Conservation (phyloP, 2,113 vertebrate genomes). For the Sturnus vulgaris region DNA sequence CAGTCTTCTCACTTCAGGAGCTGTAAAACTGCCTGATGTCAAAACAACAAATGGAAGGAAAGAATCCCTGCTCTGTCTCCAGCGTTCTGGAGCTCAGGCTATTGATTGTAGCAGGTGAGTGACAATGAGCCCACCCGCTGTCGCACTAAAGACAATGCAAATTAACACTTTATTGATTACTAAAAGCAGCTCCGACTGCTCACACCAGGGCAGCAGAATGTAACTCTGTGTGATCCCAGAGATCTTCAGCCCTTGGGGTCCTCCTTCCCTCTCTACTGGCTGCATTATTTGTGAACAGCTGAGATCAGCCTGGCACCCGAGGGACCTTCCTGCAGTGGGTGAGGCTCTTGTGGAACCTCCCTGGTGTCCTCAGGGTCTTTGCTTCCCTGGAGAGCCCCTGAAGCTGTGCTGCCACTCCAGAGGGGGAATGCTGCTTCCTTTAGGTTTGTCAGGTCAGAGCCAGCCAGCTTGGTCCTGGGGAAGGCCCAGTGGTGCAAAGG, state of each 20-base stretch:
- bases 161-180: background rate
- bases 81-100: background rate
- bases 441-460: background rate
- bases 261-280: background rate
- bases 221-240: background rate
- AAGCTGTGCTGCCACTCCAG: background rate
- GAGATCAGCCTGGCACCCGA: background rate
- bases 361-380: background rate
- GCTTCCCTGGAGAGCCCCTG: background rate
- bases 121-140: background rate
- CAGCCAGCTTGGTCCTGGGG: background rate
- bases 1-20: background rate
- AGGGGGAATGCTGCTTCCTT: background rate
- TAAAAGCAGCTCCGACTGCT: background rate
- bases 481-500: background rate
- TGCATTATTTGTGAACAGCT: background rate
- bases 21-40: background rate
- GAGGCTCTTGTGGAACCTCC: background rate
- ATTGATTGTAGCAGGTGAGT: background rate
- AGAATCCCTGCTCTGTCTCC: background rate
- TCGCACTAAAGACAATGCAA: background rate
- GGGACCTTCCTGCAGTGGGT: background rate
- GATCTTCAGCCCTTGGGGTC: background rate
- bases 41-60: background rate
- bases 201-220: background rate